phyloP scores from a whole-genome alignment of 2,888 invertebrate species.

The Netelia fuscicornis region DNA sequence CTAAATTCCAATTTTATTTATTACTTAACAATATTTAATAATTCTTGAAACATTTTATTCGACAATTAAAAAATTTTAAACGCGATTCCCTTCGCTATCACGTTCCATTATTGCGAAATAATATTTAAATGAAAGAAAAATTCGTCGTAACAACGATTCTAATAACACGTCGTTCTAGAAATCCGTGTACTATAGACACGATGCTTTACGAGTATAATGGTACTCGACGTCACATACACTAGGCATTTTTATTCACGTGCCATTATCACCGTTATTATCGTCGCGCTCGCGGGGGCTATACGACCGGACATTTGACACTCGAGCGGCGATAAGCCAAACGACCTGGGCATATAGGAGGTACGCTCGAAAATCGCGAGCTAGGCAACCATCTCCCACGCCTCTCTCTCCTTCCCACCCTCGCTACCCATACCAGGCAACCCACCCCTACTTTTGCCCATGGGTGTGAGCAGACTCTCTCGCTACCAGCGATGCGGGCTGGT shows the following conservation, averaged over 20 bases:
- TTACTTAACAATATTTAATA: too few species aligned
- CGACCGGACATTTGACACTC: slow-evolving; percentile 67
- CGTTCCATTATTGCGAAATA: neutral
- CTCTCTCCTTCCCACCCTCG: slow-evolving; percentile 35
- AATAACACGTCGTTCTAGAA: slow-evolving; percentile 15
- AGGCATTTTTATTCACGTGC: slow-evolving; percentile 63
- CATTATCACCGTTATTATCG: slow-evolving; percentile 67
- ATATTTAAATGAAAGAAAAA: slow-evolving; percentile 10
- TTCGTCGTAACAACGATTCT: slow-evolving; percentile 39
- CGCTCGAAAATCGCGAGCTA: slow-evolving; percentile 65
- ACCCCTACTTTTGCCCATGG: slow-evolving; percentile 24
- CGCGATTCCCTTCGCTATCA: too few species aligned
- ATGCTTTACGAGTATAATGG: slow-evolving; percentile 52
- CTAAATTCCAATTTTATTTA: too few species aligned
- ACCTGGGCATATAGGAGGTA: slow-evolving; percentile 53
- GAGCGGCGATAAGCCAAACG: slow-evolving; percentile 68
- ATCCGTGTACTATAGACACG: slow-evolving; percentile 15
- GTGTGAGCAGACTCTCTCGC: slow-evolving; percentile 27
- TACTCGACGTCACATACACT: slow-evolving; percentile 64
- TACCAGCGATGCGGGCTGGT: slow-evolving; percentile 30
- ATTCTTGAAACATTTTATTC: too few species aligned
- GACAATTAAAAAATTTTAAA: too few species aligned
- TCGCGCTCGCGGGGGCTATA: slow-evolving; percentile 60
- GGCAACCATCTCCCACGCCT: slow-evolving; percentile 46
- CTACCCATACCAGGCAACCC: neutral